Evolutionary conservation across 2,113 vertebrate genomes (phyloP).

Genomic region (Hassar affinis): DNA sequence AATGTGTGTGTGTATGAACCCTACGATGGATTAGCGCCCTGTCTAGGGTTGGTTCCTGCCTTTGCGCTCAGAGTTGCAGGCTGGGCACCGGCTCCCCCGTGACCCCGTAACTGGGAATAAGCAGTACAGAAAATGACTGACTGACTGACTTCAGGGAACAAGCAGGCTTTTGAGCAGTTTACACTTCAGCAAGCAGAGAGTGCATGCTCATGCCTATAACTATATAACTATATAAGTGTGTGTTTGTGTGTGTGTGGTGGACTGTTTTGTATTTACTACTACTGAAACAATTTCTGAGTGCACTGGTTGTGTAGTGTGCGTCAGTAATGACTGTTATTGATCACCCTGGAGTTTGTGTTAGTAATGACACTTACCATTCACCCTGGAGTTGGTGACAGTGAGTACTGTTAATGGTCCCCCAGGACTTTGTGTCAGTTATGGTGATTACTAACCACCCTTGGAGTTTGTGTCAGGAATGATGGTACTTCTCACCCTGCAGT

Average conservation of each 20-base stretch:
- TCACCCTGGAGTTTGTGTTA: background rate
- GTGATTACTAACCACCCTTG: background rate
- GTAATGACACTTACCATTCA: background rate
- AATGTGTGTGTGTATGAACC: no score
- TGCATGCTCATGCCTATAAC: background rate
- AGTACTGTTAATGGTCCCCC: background rate
- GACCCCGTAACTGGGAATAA: no score
- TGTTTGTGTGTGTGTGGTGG: background rate
- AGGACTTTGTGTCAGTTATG: background rate
- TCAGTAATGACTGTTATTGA: background rate
- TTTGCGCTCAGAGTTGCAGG: no score
- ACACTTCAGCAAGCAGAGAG: background rate
- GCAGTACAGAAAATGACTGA: no score
- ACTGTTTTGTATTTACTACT: background rate
- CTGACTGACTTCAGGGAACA: slow-evolving; percentile 22
- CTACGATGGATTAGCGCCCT: no score
- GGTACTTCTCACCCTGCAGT: background rate
- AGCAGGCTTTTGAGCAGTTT: slow-evolving; percentile 9
- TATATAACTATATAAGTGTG: background rate
- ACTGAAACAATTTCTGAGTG: background rate
- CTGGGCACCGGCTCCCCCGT: no score
- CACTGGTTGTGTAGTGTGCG: background rate
- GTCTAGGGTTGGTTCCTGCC: no score
- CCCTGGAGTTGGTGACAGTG: background rate
- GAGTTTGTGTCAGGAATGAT: background rate